A percentile compares a stretch with the other conserved stretches of the same genome.
phyloP scores from a whole-genome alignment of 2,113 vertebrate genomes.

The Indicator maculatus region DNA sequence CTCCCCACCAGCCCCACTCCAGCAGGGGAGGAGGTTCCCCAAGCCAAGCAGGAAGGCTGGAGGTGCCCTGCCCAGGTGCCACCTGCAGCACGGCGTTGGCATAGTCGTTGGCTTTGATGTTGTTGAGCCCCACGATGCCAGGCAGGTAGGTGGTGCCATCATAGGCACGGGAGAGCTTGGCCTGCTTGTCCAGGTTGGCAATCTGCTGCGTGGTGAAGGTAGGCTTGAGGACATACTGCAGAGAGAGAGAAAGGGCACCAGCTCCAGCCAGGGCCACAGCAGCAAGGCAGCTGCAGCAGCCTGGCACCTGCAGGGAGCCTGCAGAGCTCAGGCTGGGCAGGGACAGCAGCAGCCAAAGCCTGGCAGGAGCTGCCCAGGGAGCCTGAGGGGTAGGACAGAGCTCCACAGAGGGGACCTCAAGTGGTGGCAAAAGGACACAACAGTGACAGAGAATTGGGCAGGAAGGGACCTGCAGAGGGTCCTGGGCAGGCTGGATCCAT shows the following conservation, averaged over 20 bases:
- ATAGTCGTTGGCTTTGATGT: constrained; percentile 98
- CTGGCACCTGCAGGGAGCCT: background rate
- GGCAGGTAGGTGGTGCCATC: constrained; percentile 98
- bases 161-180: constrained; percentile 92
- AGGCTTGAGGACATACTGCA: constrained; percentile 93
- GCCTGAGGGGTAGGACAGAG: no score
- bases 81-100: constrained; percentile 97
- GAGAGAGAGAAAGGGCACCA: background rate
- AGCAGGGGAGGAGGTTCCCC: fast-evolving
- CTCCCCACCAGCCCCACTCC: no score
- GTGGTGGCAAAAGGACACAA: no score
- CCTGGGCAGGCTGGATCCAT: no score
- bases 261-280: no score
- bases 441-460: no score
- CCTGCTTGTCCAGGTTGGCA: constrained; percentile 90
- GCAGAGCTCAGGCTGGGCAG: background rate
- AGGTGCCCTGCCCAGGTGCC: background rate
- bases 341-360: no score
- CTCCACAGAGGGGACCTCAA: no score
- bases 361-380: no score
- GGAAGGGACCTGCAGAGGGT: no score
- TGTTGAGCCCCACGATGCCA: constrained; percentile 96
- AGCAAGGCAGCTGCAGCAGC: no score
- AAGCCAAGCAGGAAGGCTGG: no score
- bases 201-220: constrained; percentile 95